Percentiles rank a stretch among this genome's conserved stretches.
Evolutionary conservation across 2,888 invertebrate species (phyloP).

Genomic region (Yponomeuta sedellus): DNA sequence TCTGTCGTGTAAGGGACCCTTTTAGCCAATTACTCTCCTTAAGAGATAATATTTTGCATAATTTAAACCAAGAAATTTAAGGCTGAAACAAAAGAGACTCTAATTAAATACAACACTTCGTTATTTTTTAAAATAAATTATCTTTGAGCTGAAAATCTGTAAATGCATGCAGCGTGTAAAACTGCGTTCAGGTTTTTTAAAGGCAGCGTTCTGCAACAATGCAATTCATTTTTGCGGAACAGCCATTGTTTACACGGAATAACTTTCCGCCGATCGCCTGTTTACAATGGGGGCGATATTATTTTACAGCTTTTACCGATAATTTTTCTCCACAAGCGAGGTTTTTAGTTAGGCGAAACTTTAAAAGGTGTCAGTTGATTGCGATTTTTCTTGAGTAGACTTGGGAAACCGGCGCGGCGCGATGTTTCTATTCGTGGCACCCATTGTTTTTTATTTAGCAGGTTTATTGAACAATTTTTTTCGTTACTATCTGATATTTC

Average conservation of each 20-base stretch:
- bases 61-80: no score
- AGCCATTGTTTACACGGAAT: constrained; percentile 55
- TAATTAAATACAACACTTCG: no score
- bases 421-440: background rate
- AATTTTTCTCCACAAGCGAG: constrained; percentile 31
- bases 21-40: no score
- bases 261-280: constrained; percentile 52
- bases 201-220: constrained; percentile 36
- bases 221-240: constrained; percentile 50
- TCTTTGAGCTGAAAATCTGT: no score
- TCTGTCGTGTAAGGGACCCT: no score
- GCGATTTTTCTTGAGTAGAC: background rate
- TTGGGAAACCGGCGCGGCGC: background rate
- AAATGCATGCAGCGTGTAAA: background rate
- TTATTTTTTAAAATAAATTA: no score
- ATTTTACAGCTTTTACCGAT: constrained; percentile 47
- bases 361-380: constrained; percentile 18
- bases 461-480: background rate
- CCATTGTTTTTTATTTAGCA: background rate
- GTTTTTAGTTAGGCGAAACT: constrained; percentile 21
- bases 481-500: no score
- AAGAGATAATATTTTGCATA: no score
- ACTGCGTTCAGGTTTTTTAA: background rate
- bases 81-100: no score
- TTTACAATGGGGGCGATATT: constrained; percentile 54